These are phyloP conservation scores for Onychomys arenicola DNA, from an alignment of 2,797 vertebrate species.

Conservation along the genomic window DNA sequence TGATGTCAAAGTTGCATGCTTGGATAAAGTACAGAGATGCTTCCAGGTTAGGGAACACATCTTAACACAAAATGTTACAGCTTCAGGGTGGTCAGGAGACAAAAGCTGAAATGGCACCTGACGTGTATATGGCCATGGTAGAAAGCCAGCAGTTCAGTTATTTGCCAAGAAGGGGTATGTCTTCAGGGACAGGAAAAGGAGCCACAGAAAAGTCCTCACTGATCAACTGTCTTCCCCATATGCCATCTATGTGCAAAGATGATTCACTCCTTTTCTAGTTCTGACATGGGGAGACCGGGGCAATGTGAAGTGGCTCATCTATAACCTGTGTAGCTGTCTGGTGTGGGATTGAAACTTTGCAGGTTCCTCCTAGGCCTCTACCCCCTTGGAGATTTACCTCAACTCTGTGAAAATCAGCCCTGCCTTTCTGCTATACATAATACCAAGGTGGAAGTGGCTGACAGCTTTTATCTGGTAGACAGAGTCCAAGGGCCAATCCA, in stretches of 20 bases:
- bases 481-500: background rate
- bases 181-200: background rate
- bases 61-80: background rate
- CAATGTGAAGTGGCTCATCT: background rate
- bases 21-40: background rate
- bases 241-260: background rate
- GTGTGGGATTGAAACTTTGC: background rate
- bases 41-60: background rate
- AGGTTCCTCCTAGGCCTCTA: slow-evolving; percentile 38
- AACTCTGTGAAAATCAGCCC: slow-evolving; percentile 90
- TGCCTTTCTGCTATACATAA: background rate
- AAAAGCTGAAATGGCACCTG: background rate
- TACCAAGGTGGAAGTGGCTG: background rate
- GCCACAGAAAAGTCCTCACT: background rate
- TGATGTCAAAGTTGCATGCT: background rate
- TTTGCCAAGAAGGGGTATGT: background rate
- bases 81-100: background rate
- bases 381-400: slow-evolving; percentile 91
- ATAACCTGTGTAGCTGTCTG: background rate
- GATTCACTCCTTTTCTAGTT: background rate
- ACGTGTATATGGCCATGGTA: background rate
- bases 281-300: background rate
- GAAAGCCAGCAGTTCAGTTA: background rate
- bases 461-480: background rate
- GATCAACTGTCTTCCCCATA: background rate